Percentiles rank a stretch among this genome's conserved stretches.
phyloP scores from a whole-genome alignment of 1,140 invertebrate genomes.

The Drosophila rufa region DNA sequence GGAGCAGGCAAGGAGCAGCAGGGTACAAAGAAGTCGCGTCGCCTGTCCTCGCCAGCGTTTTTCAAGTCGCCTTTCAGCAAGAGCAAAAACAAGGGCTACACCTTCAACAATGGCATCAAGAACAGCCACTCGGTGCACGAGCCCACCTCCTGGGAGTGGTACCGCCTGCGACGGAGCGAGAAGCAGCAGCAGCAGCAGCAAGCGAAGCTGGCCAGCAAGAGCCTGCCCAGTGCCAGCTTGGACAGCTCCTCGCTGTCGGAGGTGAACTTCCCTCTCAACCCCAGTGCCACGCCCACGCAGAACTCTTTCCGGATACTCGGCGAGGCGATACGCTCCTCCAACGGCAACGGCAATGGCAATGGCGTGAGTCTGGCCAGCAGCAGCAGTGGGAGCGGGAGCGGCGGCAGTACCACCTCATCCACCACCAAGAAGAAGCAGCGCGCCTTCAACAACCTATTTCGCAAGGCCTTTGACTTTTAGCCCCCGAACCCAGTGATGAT shows the following conservation, averaged over 20 bases:
- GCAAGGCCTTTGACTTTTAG: conserved; percentile 75
- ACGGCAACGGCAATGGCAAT: conserved; percentile 49
- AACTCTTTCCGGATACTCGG: conserved; percentile 82
- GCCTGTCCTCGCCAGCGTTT: conserved; percentile 88
- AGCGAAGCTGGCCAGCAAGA: conserved; percentile 35
- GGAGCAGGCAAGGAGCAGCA: conserved; percentile 60
- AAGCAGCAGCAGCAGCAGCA: conserved; percentile 41
- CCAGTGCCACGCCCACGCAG: conserved; percentile 40
- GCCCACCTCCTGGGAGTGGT: conserved; percentile 85
- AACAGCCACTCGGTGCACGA: conserved; percentile 72
- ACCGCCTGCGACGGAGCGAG: conserved; percentile 68
- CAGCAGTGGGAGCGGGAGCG: conserved; percentile 58
- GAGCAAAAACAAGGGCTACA: conserved; percentile 63
- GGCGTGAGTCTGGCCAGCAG: conserved; percentile 42
- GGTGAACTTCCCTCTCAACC: conserved; percentile 65
- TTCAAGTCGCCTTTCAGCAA: conserved; percentile 88
- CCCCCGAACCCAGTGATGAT: conserved; percentile 52
- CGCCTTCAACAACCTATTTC: conserved; percentile 81
- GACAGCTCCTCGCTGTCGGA: conserved; percentile 78
- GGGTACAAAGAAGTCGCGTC: conserved; percentile 79
- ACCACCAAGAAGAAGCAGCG: conserved; percentile 81
- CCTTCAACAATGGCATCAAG: conserved; percentile 56
- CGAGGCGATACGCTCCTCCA: conserved; percentile 70
- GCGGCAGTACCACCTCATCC: conserved; percentile 72
- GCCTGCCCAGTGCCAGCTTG: conserved; percentile 56